Conservation (phyloP, 2,797 vertebrate species). For the Coluber constrictor region DNA sequence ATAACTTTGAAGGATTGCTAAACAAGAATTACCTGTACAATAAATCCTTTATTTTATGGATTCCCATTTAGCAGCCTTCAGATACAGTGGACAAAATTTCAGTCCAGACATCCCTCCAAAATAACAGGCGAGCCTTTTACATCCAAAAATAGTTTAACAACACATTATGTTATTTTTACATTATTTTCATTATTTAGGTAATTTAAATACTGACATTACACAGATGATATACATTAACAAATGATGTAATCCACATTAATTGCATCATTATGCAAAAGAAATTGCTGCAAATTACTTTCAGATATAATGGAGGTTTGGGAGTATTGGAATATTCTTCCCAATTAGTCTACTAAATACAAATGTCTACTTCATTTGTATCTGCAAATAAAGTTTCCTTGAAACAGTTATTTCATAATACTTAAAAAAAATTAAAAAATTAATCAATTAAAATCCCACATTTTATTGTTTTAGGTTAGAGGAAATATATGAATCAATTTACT, state of each 20-base stretch:
- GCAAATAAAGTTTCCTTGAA: background rate
- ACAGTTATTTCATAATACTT: background rate
- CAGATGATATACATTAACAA: background rate
- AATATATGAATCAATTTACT: background rate
- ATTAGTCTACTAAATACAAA: background rate
- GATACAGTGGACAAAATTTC: background rate
- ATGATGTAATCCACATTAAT: background rate
- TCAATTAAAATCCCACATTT: background rate
- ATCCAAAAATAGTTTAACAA: background rate
- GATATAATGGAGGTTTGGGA: background rate
- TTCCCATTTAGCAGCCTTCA: background rate
- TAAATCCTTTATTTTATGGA: background rate
- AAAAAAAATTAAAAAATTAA: background rate
- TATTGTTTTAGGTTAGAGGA: background rate
- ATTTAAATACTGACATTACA: background rate
- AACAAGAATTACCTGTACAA: background rate
- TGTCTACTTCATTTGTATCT: background rate
- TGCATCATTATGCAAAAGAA: background rate
- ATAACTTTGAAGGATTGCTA: no score
- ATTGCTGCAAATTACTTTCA: background rate
- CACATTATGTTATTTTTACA: background rate
- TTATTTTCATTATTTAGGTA: background rate
- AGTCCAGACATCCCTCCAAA: background rate
- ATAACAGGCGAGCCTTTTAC: background rate
- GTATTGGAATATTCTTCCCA: background rate